These are phyloP conservation scores for Enteromius fasciolatus DNA, from an alignment of 2,797 vertebrate genomes.

Conservation along the genomic window DNA sequence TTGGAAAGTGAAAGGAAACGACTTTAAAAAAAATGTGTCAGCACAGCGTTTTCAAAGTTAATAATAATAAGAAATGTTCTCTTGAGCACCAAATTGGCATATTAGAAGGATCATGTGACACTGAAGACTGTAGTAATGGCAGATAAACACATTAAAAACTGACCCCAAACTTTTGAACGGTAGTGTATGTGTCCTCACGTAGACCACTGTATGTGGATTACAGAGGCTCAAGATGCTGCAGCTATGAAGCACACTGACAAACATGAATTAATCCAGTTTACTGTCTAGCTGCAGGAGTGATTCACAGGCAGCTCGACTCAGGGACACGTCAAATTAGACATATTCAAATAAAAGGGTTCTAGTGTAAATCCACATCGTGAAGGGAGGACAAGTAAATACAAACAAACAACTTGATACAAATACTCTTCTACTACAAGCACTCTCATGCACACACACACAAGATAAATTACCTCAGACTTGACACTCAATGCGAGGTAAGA, in stretches of 20 bases:
- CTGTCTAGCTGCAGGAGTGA: constrained; percentile 26
- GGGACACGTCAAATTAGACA: constrained; percentile 10
- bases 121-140: neutral
- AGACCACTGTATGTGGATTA: constrained; percentile 11
- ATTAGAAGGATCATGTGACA: neutral
- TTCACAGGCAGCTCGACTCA: constrained; percentile 16
- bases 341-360: constrained; percentile 30
- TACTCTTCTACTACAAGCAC: neutral
- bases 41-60: no score
- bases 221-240: neutral
- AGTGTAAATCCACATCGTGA: neutral
- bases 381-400: neutral
- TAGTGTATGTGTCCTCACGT: neutral
- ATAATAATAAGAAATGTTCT: no score
- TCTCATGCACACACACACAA: neutral
- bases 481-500: neutral
- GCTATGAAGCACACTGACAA: constrained; percentile 18
- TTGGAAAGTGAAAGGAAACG: no score
- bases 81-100: no score
- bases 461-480: constrained; percentile 17
- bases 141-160: neutral
- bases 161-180: neutral
- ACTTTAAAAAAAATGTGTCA: no score
- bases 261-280: constrained; percentile 38
- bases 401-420: constrained; percentile 1